These are phyloP conservation scores for Clarias laeviceps DNA, from an alignment of 2,797 vertebrate species.

Conservation along the genomic window DNA sequence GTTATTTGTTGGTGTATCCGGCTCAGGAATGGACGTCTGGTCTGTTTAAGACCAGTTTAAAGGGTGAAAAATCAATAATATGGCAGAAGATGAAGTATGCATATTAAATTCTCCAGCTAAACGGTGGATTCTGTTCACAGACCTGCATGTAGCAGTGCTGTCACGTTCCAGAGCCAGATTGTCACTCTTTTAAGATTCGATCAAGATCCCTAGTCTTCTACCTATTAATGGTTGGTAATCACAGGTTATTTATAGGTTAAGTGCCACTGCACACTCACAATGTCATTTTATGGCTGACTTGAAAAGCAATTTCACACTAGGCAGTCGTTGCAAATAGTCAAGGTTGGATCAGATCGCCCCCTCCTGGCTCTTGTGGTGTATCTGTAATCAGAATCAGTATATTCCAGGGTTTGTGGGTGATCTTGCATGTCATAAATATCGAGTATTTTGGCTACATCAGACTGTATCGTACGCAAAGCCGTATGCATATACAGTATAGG, in stretches of 20 bases:
- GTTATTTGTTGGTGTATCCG: not conserved
- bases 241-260: constrained; percentile 31
- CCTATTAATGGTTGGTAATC: constrained; percentile 22
- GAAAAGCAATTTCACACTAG: constrained; percentile 28
- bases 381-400: constrained; percentile 6
- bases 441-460: not conserved
- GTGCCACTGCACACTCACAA: constrained; percentile 5
- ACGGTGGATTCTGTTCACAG: not conserved
- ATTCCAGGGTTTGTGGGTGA: not conserved
- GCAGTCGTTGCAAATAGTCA: constrained; percentile 14
- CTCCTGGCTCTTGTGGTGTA: not conserved
- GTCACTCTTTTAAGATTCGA: not conserved
- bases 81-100: not conserved
- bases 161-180: not conserved
- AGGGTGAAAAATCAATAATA: not conserved
- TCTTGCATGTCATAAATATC: not conserved
- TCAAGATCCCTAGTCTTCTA: not conserved
- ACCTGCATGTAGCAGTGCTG: not conserved
- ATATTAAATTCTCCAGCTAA: not conserved
- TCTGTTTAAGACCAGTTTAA: not conserved
- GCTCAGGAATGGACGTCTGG: not conserved
- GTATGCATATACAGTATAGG: not conserved
- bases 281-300: constrained; percentile 25
- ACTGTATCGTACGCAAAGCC: not conserved
- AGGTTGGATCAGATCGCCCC: constrained; percentile 25